Evolutionary conservation across 2,888 invertebrate species (phyloP).

Genomic region (Nephrotoma appendiculata): DNA sequence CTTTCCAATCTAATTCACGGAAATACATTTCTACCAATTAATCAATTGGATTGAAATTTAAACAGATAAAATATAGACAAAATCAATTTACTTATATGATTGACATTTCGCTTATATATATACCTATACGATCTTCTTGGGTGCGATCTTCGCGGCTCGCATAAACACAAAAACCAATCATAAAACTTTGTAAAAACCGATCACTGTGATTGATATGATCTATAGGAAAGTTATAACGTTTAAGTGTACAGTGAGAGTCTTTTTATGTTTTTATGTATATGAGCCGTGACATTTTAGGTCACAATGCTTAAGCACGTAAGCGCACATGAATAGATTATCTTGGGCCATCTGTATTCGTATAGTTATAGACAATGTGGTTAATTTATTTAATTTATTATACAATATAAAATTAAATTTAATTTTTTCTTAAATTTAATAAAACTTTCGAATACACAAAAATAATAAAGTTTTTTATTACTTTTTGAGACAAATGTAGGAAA

Average conservation of each 20-base stretch:
- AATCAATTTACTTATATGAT: not conserved
- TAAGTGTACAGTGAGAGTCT: not conserved
- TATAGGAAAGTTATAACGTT: not conserved
- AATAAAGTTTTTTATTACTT: not conserved
- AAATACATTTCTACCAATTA: no score
- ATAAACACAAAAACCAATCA: not conserved
- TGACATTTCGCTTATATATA: not conserved
- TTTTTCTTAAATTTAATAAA: not conserved
- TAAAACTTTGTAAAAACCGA: not conserved
- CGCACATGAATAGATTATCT: not conserved
- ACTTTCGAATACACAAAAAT: not conserved
- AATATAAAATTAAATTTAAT: not conserved
- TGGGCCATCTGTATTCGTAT: not conserved
- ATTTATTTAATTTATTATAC: not conserved
- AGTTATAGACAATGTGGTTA: no score
- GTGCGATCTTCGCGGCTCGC: not conserved
- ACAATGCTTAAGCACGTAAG: not conserved
- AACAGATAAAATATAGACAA: not conserved
- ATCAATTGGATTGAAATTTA: no score
- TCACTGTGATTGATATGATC: not conserved
- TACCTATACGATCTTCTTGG: not conserved
- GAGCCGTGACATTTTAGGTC: not conserved
- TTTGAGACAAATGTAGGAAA: not conserved
- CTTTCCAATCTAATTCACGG: no score
- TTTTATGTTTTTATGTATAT: not conserved